A percentile compares a stretch with the other conserved stretches of the same genome.
Conservation (phyloP, 2,888 invertebrate species). For the Drepana falcataria region DNA sequence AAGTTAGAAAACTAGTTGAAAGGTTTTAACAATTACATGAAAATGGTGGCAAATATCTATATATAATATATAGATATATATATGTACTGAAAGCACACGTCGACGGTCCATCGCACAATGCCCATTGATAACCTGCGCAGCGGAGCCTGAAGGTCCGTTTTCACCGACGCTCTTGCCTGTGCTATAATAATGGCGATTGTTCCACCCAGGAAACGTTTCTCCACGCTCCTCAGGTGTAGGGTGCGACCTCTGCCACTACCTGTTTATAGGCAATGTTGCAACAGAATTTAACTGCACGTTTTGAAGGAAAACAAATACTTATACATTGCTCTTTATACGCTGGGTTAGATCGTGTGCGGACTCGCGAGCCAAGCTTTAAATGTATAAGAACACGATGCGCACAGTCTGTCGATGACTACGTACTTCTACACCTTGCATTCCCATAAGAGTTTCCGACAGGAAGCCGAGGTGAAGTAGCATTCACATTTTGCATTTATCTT, state of each 20-base stretch:
- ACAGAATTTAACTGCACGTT: slow-evolving; percentile 5
- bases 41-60: too few relatives aligned
- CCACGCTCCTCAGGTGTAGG: slow-evolving; percentile 53
- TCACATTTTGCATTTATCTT: too few relatives aligned
- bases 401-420: too few relatives aligned
- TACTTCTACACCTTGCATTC: too few relatives aligned
- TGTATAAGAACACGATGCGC: too few relatives aligned
- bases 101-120: slow-evolving; percentile 57
- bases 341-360: too few relatives aligned
- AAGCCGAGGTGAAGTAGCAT: too few relatives aligned
- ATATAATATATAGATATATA: not conserved
- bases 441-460: too few relatives aligned
- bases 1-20: too few relatives aligned
- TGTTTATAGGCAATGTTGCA: slow-evolving; percentile 24
- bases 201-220: slow-evolving; percentile 67
- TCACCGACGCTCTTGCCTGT: slow-evolving; percentile 46
- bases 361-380: too few relatives aligned
- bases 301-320: slow-evolving; percentile 3
- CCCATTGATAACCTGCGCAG: slow-evolving; percentile 64
- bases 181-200: slow-evolving; percentile 65
- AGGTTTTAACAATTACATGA: too few relatives aligned
- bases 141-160: slow-evolving; percentile 72
- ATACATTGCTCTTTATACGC: too few relatives aligned
- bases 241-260: slow-evolving; percentile 40
- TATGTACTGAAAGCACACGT: slow-evolving; percentile 20